Percentiles rank a stretch among this genome's conserved stretches.
phyloP scores from a whole-genome alignment of 2,797 vertebrate species.

The Melanotaenia parkinsoni region DNA sequence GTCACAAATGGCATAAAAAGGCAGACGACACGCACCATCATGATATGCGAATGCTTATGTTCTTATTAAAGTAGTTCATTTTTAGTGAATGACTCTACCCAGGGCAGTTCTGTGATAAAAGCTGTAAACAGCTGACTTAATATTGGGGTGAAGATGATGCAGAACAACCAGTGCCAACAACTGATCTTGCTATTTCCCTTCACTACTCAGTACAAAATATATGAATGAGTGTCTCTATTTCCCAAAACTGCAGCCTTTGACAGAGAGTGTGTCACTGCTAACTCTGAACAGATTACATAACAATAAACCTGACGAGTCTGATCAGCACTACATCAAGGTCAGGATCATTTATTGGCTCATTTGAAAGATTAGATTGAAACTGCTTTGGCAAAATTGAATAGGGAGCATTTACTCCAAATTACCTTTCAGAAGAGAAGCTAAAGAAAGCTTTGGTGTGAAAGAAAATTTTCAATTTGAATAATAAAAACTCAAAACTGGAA shows the following conservation, averaged over 20 bases:
- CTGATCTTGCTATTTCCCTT: constrained; percentile 49
- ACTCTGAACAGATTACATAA: constrained; percentile 45
- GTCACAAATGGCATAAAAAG: constrained; percentile 13
- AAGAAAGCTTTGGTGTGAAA: constrained; percentile 36
- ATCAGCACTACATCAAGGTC: constrained; percentile 44
- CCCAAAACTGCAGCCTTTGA: constrained; percentile 37
- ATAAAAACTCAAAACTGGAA: constrained; percentile 46
- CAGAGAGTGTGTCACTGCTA: constrained; percentile 37
- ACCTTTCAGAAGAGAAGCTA: constrained; percentile 39
- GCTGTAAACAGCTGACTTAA: constrained; percentile 35
- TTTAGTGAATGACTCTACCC: constrained; percentile 17
- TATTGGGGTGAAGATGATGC: constrained; percentile 37
- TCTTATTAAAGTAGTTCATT: not conserved
- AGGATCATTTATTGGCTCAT: constrained; percentile 50
- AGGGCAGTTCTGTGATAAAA: constrained; percentile 13
- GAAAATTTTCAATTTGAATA: constrained; percentile 48
- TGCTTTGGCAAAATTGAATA: constrained; percentile 58
- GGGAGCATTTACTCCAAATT: constrained; percentile 54
- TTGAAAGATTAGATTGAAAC: constrained; percentile 44
- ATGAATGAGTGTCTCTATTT: constrained; percentile 43
- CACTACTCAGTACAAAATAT: constrained; percentile 46
- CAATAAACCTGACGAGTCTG: constrained; percentile 48
- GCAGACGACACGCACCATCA: constrained; percentile 2
- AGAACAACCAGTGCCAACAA: constrained; percentile 43
- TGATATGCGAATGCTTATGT: constrained; percentile 8